Evolutionary conservation across 2,113 vertebrate species (phyloP), one percentile per base, ranked within the genome.

Genomic region (Rhizomys pruinosus): DNA sequence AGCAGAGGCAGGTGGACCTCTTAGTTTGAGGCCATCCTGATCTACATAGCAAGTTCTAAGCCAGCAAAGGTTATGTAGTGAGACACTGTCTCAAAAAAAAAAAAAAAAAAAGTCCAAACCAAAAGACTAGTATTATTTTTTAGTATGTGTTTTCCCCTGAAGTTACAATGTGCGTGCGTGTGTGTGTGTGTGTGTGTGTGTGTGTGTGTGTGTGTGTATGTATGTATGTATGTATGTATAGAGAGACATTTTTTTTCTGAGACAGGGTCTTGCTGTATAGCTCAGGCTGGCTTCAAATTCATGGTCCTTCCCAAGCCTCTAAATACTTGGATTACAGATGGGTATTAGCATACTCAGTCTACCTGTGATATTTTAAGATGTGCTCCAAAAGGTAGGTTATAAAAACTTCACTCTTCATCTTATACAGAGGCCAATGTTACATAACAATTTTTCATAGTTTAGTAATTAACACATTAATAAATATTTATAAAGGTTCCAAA

Each of bases 341-440:
- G 61, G 34, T 52, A 47, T 7, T 71, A 69, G 44, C 29, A 52
- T 42, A 55, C 22, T 64, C 29, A 55, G 44, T 8, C 82, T 55
- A 17, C 47, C 27, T 44, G 3, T 79, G 55, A 82, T 74, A 52
- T n/a, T 89, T 91, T 93, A 77, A 37, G 17, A 74, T 82, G 16
- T 44, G 20, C 25, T 90, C 92, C 39, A 92, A 94, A 81, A 90
- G 44, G 39, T 34, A 64, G 42, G 27, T 32, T 82, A 32, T 66
- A 87, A 5, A 27, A 79, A 64, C 84, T 92, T 73, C 25, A 32
- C 64, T 95, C 92, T 95, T 89, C 11, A 69, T 94, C 25, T 88
- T 76, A 82, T 84, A 87, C 7, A 2, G 55, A 82, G 25, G 47
- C 22, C 44, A 90, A 7, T 87, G 7, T 92, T 77, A 29, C n/a